Evolutionary conservation across 2,113 vertebrate species (phyloP), one percentile per base, ranked within the genome.

Genomic region (Varanus komodoensis): DNA sequence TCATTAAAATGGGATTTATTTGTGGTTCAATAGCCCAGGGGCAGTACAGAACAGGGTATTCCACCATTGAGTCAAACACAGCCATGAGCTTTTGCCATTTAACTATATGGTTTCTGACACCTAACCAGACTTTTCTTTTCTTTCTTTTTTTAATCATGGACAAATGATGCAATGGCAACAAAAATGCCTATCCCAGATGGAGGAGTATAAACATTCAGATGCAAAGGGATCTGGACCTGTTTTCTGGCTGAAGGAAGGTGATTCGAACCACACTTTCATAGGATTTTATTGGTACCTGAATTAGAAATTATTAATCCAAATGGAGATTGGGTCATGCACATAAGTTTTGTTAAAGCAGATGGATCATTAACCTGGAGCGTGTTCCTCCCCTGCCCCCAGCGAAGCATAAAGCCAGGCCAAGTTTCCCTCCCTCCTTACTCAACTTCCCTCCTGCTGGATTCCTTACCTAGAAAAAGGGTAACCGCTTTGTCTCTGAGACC

Each of bases 1-100:
- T 94, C 93, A 95, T 94, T 95, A 94, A 96, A 96, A 96, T 90
- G 75, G 95, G 93, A 95, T 96, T 93, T 95, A 94, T 96, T 93
- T 95, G 87, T 93, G 89, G 93, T 96, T 96, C 93, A 80, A 74
- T 91, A 91, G 94, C 95, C 93, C 0, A 4, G 12, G 93, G 92
- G 96, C 91, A 91, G 9, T 69, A 91, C 77, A 95, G 96, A 95
- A 89, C 93, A 96, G 92, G 91, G 93, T 89, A 94, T 95, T 95
- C 92, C 95, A 91, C 91, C 89, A 79, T 87, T 92, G 61, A 92
- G 90, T 91, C 92, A 91, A 84, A 92, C 57, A 34, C 91, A 95
- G 88, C 61, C 88, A 80, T 92, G 92, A 94, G 93, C 90, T 75
- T 93, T 92, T 93, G 87, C 84, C 87, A 95, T 88, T 94, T 95